Conservation (phyloP, 2,888 invertebrate genomes). For the Eristalis pertinax region DNA sequence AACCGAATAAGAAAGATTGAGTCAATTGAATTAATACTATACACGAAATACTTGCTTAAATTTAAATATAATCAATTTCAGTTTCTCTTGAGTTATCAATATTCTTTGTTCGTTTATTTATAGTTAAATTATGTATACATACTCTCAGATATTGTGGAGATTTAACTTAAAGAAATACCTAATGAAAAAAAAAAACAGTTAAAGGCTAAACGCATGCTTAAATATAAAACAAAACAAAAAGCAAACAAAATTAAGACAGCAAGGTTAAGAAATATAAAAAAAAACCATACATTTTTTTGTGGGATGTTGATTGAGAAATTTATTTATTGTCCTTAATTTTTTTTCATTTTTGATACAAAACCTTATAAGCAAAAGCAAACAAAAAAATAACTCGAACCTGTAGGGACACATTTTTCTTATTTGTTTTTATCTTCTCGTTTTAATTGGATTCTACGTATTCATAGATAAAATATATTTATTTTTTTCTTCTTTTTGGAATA, state of each 20-base stretch:
- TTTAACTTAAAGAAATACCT: conserved; percentile 24
- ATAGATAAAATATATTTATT: conserved; percentile 44
- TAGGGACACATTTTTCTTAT: conserved; percentile 52
- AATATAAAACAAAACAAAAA: conserved; percentile 30
- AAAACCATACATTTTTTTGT: conserved; percentile 22
- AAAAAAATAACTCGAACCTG: conserved; percentile 34
- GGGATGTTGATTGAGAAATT: conserved; percentile 69
- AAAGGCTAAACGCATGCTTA: conserved; percentile 63
- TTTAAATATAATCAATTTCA: conserved; percentile 71
- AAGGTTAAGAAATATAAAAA: conserved; percentile 40
- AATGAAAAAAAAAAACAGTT: conserved; percentile 34
- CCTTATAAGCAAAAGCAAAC: conserved; percentile 8
- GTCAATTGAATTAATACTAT: conserved; percentile 60
- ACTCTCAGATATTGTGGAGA: conserved; percentile 45
- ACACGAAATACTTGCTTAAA: conserved; percentile 40
- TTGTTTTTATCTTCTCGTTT: conserved; percentile 26
- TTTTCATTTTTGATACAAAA: conserved; percentile 6
- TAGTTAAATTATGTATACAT: conserved; percentile 72
- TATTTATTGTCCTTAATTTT: conserved; percentile 56
- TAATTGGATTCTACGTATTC: conserved; percentile 34
- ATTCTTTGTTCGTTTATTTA: conserved; percentile 77
- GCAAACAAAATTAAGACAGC: conserved; percentile 47
- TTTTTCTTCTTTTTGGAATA: conserved; percentile 70
- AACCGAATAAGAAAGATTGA: conserved; percentile 40
- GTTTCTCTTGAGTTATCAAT: conserved; percentile 56